A percentile compares a stretch with the other conserved stretches of the same genome.
These are phyloP conservation scores for Mergus octosetaceus DNA, from an alignment of 2,797 vertebrate species.

Conservation along the genomic window DNA sequence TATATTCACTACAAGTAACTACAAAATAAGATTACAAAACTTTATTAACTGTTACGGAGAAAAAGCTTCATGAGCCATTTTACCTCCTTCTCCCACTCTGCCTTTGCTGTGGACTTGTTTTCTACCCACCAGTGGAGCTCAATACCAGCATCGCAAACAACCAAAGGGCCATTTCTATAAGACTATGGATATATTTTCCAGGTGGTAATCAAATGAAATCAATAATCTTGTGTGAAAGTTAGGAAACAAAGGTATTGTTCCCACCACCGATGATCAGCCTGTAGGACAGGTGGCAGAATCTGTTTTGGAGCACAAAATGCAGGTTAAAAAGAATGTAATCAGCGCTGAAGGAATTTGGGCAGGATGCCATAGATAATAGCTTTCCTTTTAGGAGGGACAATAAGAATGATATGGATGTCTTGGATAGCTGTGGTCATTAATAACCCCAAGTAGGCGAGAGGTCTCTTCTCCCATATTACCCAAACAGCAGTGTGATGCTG, in stretches of 20 bases:
- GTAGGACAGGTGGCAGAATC: background rate
- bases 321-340: conserved; percentile 14
- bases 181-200: background rate
- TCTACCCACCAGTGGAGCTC: background rate
- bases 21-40: too few species aligned
- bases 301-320: background rate
- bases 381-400: conserved; percentile 6
- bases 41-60: background rate
- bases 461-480: background rate
- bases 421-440: background rate
- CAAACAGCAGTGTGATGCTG: background rate
- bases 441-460: background rate
- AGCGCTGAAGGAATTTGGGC: conserved; percentile 39
- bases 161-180: background rate
- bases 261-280: background rate
- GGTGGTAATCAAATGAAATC: background rate
- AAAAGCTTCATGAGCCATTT: background rate
- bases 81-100: fast-evolving
- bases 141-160: background rate
- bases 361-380: conserved; percentile 13
- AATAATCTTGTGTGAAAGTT: background rate
- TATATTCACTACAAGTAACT: too few species aligned
- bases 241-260: background rate
- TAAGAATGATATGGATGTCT: background rate
- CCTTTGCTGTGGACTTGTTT: background rate